Conservation (phyloP, 2,888 invertebrate species). For the Tyria jacobaeae region DNA sequence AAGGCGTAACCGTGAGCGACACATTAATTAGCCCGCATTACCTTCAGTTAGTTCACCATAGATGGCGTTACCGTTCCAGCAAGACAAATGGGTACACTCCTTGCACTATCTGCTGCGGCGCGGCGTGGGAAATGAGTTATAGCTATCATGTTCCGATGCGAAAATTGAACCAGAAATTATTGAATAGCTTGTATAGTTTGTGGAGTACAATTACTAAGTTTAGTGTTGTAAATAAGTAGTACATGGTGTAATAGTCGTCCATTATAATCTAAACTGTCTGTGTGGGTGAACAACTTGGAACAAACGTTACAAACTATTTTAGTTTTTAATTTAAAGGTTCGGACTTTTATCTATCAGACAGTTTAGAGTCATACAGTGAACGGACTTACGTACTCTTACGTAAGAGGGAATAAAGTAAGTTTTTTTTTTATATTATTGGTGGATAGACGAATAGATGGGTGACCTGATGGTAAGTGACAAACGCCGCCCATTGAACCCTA, state of each 20-base stretch:
- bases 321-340: no score
- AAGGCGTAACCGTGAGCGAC: slow-evolving; percentile 49
- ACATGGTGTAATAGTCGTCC: background rate
- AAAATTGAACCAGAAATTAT: slow-evolving; percentile 42
- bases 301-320: background rate
- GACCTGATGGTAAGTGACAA: no score
- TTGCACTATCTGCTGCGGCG: slow-evolving; percentile 53
- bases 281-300: background rate
- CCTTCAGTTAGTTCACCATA: slow-evolving; percentile 59
- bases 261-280: background rate
- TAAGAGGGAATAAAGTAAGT: no score
- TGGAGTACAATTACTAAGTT: slow-evolving; percentile 6
- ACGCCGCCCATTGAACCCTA: no score
- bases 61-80: slow-evolving; percentile 54
- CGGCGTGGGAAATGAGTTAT: slow-evolving; percentile 76
- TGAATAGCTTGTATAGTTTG: slow-evolving; percentile 27
- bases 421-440: no score
- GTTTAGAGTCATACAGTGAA: no score
- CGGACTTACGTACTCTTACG: no score
- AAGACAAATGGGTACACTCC: slow-evolving; percentile 58
- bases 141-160: slow-evolving; percentile 40
- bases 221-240: slow-evolving; percentile 10
- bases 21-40: slow-evolving; percentile 53
- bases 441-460: no score
- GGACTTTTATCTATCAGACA: background rate